phyloP scores from a whole-genome alignment of 2,888 invertebrate species.

The Dasysyrphus albostriatus region DNA sequence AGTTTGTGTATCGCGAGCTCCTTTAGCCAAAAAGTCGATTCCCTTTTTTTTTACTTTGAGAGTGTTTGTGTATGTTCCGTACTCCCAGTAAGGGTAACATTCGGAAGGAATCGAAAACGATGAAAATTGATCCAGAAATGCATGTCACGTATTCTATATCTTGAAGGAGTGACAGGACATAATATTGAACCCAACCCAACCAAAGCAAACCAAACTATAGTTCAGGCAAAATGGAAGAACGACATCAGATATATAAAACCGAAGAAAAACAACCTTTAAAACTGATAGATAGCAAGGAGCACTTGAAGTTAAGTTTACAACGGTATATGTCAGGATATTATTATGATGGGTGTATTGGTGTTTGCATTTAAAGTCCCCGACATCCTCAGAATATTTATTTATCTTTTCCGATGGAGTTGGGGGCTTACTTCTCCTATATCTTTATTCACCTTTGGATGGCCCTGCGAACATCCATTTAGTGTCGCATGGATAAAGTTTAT shows the following conservation, averaged over 20 bases:
- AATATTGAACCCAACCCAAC: slow-evolving; percentile 29
- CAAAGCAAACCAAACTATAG: not conserved
- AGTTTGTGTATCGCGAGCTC: slow-evolving; percentile 41
- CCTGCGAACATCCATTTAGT: slow-evolving; percentile 64
- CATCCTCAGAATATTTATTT: slow-evolving; percentile 62
- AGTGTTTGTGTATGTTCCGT: slow-evolving; percentile 17
- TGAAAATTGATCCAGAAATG: slow-evolving; percentile 65
- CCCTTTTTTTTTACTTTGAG: slow-evolving; percentile 13
- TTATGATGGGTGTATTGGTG: slow-evolving; percentile 23
- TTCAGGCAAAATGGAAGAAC: slow-evolving; percentile 7
- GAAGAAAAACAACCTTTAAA: slow-evolving; percentile 63
- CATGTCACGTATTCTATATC: slow-evolving; percentile 74
- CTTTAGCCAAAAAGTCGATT: slow-evolving; percentile 25
- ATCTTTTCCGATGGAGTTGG: slow-evolving; percentile 55
- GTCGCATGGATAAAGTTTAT: slow-evolving; percentile 74
- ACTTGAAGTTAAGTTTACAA: slow-evolving; percentile 42
- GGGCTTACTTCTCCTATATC: slow-evolving; percentile 7
- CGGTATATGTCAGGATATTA: slow-evolving; percentile 9
- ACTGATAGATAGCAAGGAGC: slow-evolving; percentile 36
- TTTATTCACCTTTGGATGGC: not conserved
- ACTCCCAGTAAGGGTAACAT: not conserved
- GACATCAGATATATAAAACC: slow-evolving; percentile 13
- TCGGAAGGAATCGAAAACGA: slow-evolving; percentile 52
- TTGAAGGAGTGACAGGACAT: slow-evolving; percentile 68
- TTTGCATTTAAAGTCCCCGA: slow-evolving; percentile 28